Evolutionary conservation across 2,888 invertebrate genomes (phyloP), one percentile per base, ranked within the genome.

Genomic region (Sinotaia quadrata): DNA sequence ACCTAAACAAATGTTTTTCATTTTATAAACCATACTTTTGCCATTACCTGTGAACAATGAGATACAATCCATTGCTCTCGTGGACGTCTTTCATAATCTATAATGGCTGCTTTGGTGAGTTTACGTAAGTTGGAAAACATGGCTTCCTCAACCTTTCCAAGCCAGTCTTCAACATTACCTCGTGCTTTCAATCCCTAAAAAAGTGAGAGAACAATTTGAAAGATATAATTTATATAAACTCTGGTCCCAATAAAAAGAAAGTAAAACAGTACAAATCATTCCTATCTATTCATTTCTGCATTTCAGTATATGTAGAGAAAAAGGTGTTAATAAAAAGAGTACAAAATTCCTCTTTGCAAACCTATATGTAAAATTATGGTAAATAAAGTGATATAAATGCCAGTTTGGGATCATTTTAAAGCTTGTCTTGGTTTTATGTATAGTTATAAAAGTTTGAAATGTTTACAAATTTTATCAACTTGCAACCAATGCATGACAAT

Each of bases 151-250:
- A 96, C 96, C 89, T 95, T 95, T 2, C 94, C 92, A 10, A 96
- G 89, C 96, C 96, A 96, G 82, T 95, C 94, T 88, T 96, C 96
- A 0, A 96, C 95, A 81, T 95, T 95, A 0, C 96, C 96, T 65
- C 95, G 73, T 0, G 87, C 85, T 65, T 87, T 87, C 10, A 87
- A 73, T 57, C 87, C 87, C 86, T 87, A 72, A 0, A 68, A 54
- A 18, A 24, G 33, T 44, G 15, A 66, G 3, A 52, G 37, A 37
- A 49, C n/a, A n/a, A n/a, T n/a, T n/a, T n/a, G n/a, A n/a, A n/a
- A n/a, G n/a, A n/a, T n/a, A n/a, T n/a, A n/a, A n/a, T n/a, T n/a
- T n/a, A n/a, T n/a, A n/a, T n/a, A n/a, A n/a, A n/a, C n/a, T n/a
- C n/a, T n/a, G n/a, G n/a, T n/a, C n/a, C n/a, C n/a, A n/a, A n/a